Conservation (phyloP, 2,113 vertebrate genomes). For the Python bivittatus region DNA sequence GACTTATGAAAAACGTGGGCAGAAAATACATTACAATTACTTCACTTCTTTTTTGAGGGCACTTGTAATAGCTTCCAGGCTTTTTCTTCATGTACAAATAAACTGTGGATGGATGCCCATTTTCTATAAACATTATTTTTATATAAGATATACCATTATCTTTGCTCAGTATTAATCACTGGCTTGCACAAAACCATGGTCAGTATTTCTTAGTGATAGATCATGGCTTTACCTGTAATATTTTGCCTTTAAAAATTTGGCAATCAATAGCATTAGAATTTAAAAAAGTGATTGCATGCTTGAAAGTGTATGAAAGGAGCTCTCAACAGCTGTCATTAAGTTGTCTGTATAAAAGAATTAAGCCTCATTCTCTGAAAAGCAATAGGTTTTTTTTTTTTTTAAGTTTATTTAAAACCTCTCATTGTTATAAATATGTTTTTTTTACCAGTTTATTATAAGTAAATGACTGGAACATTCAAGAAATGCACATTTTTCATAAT, state of each 20-base stretch:
- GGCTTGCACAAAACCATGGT: neutral
- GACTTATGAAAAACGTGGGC: no score
- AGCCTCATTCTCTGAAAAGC: neutral
- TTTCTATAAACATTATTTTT: neutral
- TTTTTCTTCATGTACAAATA: neutral
- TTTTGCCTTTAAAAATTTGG: neutral
- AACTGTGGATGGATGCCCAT: neutral
- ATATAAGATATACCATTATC: neutral
- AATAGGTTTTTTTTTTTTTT: neutral
- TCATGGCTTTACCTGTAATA: neutral
- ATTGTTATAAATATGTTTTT: neutral
- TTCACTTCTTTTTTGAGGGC: neutral
- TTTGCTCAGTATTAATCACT: neutral
- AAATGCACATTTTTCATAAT: neutral
- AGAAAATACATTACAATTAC: no score
- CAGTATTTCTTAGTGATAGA: neutral
- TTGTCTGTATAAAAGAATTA: neutral
- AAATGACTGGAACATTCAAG: neutral
- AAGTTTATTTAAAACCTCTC: neutral
- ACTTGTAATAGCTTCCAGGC: neutral
- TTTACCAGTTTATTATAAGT: neutral
- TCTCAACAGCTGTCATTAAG: neutral
- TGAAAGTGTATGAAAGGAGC: conserved; percentile 10
- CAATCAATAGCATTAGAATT: neutral
- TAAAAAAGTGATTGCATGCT: neutral